Evolutionary conservation across 1,140 invertebrate species (phyloP).

Genomic region (Pogonomyrmex californicus): DNA sequence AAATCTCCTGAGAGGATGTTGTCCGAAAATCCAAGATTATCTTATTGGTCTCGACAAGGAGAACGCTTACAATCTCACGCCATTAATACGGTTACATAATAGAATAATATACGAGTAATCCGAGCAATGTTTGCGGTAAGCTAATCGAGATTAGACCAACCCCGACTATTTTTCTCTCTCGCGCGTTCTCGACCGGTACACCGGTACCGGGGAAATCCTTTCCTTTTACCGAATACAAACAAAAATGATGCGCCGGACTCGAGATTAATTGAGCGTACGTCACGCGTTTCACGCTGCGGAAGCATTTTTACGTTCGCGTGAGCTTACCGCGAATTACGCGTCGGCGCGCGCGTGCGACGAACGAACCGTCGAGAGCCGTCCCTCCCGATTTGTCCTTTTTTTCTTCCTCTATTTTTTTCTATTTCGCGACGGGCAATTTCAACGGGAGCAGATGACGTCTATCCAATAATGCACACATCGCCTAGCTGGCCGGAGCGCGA

Average conservation of each 20-base stretch:
- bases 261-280: slow-evolving; percentile 3
- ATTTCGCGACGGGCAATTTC: slow-evolving; percentile 52
- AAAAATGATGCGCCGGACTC: neutral
- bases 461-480: slow-evolving; percentile 60
- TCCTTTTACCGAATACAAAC: neutral
- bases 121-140: neutral
- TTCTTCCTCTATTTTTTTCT: slow-evolving; percentile 13
- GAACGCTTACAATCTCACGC: neutral
- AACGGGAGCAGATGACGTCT: slow-evolving; percentile 41
- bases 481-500: slow-evolving; percentile 49
- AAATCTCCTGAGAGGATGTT: neutral
- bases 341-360: slow-evolving; percentile 5
- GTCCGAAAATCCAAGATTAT: slow-evolving; percentile 41
- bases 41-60: neutral
- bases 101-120: neutral
- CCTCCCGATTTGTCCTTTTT: neutral
- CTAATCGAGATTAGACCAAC: neutral
- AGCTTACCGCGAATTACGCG: slow-evolving; percentile 35
- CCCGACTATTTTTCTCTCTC: neutral
- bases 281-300: neutral
- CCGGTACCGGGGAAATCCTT: neutral
- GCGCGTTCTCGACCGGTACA: too few relatives aligned
- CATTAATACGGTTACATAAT: neutral
- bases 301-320: slow-evolving; percentile 30
- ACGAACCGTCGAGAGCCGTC: slow-evolving; percentile 15